phyloP scores from a whole-genome alignment of 2,797 vertebrate species.

The Glossophaga mutica region DNA sequence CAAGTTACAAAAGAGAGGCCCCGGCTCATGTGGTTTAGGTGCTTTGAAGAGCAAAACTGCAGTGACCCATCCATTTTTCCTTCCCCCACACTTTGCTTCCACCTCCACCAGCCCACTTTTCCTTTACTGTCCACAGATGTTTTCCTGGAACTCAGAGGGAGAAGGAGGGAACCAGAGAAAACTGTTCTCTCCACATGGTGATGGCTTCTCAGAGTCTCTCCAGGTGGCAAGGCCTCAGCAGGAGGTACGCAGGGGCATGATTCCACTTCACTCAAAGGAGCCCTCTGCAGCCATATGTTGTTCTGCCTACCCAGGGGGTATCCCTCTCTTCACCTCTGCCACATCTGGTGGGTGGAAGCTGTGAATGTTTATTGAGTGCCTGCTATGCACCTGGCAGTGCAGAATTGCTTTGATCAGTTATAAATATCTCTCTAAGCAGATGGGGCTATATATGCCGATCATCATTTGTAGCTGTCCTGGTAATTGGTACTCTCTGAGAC shows the following conservation, averaged over 20 bases:
- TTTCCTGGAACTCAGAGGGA: background rate
- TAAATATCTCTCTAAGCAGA: background rate
- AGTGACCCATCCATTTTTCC: background rate
- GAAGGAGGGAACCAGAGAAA: background rate
- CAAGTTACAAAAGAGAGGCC: background rate
- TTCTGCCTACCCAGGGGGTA: fast-evolving
- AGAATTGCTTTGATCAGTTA: background rate
- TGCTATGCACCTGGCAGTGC: background rate
- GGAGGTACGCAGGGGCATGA: fast-evolving
- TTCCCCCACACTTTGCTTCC: background rate
- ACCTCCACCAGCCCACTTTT: too few relatives aligned
- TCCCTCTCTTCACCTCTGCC: background rate
- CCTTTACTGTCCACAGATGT: background rate
- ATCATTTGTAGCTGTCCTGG: background rate
- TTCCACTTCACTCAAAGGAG: background rate
- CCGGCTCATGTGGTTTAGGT: fast-evolving
- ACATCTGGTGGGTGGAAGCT: background rate
- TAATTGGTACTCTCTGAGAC: background rate
- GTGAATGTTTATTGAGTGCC: background rate
- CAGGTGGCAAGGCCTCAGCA: background rate
- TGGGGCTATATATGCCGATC: fast-evolving
- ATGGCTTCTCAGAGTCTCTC: background rate
- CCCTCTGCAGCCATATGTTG: too few relatives aligned
- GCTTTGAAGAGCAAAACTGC: background rate
- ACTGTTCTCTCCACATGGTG: fast-evolving